Evolutionary conservation across 2,113 vertebrate genomes (phyloP).

Genomic region (Atrichornis clamosus): DNA sequence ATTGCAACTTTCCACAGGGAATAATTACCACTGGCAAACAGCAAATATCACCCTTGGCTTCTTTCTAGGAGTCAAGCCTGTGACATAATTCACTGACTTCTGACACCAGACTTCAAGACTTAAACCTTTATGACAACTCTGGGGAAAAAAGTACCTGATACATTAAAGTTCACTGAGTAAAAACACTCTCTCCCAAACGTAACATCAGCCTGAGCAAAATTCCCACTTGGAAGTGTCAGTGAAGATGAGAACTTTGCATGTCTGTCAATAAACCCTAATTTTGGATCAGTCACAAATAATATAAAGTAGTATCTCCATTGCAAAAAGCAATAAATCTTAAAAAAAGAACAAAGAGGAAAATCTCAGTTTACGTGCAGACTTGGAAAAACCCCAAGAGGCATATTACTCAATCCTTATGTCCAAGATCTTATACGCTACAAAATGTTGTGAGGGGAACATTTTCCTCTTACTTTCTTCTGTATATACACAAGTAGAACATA

Average conservation of each 20-base stretch:
- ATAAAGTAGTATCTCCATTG: background rate
- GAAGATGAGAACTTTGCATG: background rate
- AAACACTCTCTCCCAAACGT: background rate
- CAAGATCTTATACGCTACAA: background rate
- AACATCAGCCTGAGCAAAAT: background rate
- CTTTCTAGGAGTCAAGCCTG: background rate
- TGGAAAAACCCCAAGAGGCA: background rate
- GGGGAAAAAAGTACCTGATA: background rate
- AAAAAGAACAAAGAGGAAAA: background rate
- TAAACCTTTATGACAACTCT: background rate
- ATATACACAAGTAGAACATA: background rate
- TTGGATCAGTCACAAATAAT: background rate
- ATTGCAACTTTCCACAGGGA: background rate
- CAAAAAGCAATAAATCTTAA: background rate
- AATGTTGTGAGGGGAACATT: background rate
- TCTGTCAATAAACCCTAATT: background rate
- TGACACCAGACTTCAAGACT: background rate
- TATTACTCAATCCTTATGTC: background rate
- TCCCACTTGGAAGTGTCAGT: background rate
- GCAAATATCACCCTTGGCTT: background rate
- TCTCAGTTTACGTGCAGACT: background rate
- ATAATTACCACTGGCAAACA: background rate
- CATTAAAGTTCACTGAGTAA: background rate
- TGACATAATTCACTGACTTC: background rate
- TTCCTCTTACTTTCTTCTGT: background rate